phyloP scores from a whole-genome alignment of 2,797 vertebrate species.

The Gymnoscopelus microlampas region DNA sequence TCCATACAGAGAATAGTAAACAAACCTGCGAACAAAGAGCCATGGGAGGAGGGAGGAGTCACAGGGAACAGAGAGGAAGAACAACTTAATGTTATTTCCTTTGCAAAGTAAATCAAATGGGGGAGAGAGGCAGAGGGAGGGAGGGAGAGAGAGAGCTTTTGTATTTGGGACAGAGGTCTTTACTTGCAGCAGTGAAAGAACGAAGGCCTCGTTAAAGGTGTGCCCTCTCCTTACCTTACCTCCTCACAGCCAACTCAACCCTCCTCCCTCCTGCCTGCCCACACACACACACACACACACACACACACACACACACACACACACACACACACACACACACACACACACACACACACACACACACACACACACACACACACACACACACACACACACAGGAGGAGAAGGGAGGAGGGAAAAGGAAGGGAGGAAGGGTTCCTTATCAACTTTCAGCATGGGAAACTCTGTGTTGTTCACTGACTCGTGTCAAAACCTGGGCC shows the following conservation, averaged over 20 bases:
- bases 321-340: constrained; percentile 33
- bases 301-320: constrained; percentile 32
- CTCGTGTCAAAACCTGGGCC: constrained; percentile 55
- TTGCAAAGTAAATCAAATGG: constrained; percentile 74
- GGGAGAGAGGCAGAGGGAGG: constrained; percentile 15
- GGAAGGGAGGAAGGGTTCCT: constrained; percentile 54
- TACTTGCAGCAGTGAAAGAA: constrained; percentile 58
- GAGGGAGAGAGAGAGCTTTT: constrained; percentile 28
- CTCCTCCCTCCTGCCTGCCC: constrained; percentile 26
- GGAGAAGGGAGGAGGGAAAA: constrained; percentile 4
- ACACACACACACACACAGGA: constrained; percentile 32
- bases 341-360: constrained; percentile 40
- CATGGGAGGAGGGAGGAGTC: constrained; percentile 12
- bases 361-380: constrained; percentile 32
- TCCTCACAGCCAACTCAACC: background rate
- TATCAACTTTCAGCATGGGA: constrained; percentile 72
- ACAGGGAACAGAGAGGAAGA: constrained; percentile 12
- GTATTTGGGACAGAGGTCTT: constrained; percentile 64
- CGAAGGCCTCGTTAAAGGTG: constrained; percentile 56
- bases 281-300: constrained; percentile 39
- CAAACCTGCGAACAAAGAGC: constrained; percentile 77
- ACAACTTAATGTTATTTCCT: constrained; percentile 78
- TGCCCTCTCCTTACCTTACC: constrained; percentile 48
- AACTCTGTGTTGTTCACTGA: constrained; percentile 59
- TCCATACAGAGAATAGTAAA: constrained; percentile 81